Evolutionary conservation across 2,113 vertebrate genomes (phyloP), one percentile per base, ranked within the genome.

Genomic region (Cavia porcellus): DNA sequence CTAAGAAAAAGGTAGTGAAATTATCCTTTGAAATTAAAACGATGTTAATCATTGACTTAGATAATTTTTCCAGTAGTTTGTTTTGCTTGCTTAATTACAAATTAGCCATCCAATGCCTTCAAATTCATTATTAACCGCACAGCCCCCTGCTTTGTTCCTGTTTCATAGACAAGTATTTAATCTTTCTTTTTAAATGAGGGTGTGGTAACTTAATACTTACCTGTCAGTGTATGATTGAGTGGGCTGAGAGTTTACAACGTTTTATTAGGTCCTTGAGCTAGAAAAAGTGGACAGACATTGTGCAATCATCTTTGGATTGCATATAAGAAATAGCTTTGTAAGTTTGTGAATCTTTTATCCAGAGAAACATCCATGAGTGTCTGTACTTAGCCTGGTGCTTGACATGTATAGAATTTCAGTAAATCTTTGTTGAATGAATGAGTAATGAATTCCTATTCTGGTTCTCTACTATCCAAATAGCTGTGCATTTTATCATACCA

Each of bases 1-100:
- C 91, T 75, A 75, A 83, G 86, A 74, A 84, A 50, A 83, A 55
- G 11, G 57, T 82, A 70, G 15, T 84, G 42, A 96, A 96, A 93
- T 94, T 68, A 96, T 83, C 83, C 83, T 95, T 96, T 97, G 83
- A 96, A 94, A 96, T 94, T 61, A 91, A 96, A 97, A 68, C 79
- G 74, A 86, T 80, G 72, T 55, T 96, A 87, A 97, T 97, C 80
- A 93, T 93, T 89, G 90, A 89, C 87, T 82, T 86, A 89, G 72
- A 62, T 91, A 83, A 92, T 70, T 96, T 90, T 96, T 95, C 61
- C 61, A 83, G 50, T 38, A 24, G 32, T 93, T 42, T 92, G 59
- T 89, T 96, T 96, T 91, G 25, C 91, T 95, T 96, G 52, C 52
- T 86, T 92, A 95, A 96, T 97, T 96, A 96, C 50, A 92, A 86